phyloP scores from a whole-genome alignment of 2,888 invertebrate species.

The Pterostichus niger region DNA sequence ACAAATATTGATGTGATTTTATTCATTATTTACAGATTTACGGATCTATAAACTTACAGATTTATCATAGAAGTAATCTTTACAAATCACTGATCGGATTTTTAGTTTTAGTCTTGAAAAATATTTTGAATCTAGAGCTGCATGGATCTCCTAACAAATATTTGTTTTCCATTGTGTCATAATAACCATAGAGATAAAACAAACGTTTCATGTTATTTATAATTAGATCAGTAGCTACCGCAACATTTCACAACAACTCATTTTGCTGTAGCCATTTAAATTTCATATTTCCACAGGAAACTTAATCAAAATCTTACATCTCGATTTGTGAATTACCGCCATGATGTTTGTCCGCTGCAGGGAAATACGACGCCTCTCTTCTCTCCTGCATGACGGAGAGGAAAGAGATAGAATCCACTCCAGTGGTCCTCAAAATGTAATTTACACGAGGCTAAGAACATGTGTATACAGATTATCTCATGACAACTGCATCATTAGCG shows the following conservation, averaged over 20 bases:
- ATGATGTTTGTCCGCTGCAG: slow-evolving; percentile 59
- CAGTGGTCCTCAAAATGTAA: neutral
- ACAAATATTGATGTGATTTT: too few species aligned
- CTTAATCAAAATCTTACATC: slow-evolving; percentile 60
- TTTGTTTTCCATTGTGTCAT: slow-evolving; percentile 26
- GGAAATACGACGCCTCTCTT: slow-evolving; percentile 28
- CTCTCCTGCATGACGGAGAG: slow-evolving; percentile 30
- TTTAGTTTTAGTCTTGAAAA: neutral
- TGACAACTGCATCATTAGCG: too few species aligned
- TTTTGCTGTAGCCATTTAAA: slow-evolving; percentile 46
- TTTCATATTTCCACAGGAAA: slow-evolving; percentile 61
- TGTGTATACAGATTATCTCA: too few species aligned
- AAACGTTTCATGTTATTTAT: slow-evolving; percentile 41
- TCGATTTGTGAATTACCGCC: slow-evolving; percentile 63
- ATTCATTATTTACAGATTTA: too few species aligned
- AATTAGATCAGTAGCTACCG: slow-evolving; percentile 29
- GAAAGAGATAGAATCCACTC: slow-evolving; percentile 5
- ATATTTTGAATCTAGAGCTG: neutral
- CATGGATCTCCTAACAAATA: slow-evolving; percentile 6
- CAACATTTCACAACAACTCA: slow-evolving; percentile 44
- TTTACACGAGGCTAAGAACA: too few species aligned
- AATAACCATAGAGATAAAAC: slow-evolving; percentile 34
- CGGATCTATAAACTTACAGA: too few species aligned
- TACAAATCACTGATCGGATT: too few species aligned
- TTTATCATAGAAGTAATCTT: too few species aligned